Base-by-base conservation (phyloP, 2,113 vertebrate species). In the Semnopithecus entellus region DNA sequence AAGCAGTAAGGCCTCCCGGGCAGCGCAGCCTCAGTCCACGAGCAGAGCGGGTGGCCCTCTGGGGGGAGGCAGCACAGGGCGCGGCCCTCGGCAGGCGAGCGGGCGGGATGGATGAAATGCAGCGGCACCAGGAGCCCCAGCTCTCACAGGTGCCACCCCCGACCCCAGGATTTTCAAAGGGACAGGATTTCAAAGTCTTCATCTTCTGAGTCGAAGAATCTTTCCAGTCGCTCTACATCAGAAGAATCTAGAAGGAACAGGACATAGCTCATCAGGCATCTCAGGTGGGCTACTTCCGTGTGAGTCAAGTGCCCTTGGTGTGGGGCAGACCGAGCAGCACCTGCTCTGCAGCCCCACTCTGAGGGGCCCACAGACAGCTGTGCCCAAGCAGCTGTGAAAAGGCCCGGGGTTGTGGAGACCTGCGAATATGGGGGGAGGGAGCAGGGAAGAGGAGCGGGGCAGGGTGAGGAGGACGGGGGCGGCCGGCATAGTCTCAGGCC, bases 141-240 rank as follows among this genome's bases (percentile, higher is more conserved):
- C 98, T 98, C 98, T 98, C 80, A 1, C 97, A 94, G 97, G 97
- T 90, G 98, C 98, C 68, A 18, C 93, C 97, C 97, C 95, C 90
- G 11, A 95, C 64, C 95, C 57, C 5, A 40, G 50, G 40, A 18
- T 92, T 98, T 97, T 99, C 99, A 99, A 97, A 99, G 99, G 95
- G 99, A 99, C 92, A 99, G 98, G 96, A 99, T 99, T 98, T 99
- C 99, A 82, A 99, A 99, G 98, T 99, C 99, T 98, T 99, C 99
- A 30, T 99, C 99, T 97, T 99, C 99, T 0, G 99, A 99, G 96
- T 99, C 99, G 96, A 99, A 99, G 98, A 99, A 99, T 92, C 99
- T 99, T 98, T 99, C 99, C 98, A 99, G 97, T 97, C 99, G 98
- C 97, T 99, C 99, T 0, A 99, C 99, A 8, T 99, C 99, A 0